Conservation (phyloP, 2,888 invertebrate species). For the Neoascia interrupta region DNA sequence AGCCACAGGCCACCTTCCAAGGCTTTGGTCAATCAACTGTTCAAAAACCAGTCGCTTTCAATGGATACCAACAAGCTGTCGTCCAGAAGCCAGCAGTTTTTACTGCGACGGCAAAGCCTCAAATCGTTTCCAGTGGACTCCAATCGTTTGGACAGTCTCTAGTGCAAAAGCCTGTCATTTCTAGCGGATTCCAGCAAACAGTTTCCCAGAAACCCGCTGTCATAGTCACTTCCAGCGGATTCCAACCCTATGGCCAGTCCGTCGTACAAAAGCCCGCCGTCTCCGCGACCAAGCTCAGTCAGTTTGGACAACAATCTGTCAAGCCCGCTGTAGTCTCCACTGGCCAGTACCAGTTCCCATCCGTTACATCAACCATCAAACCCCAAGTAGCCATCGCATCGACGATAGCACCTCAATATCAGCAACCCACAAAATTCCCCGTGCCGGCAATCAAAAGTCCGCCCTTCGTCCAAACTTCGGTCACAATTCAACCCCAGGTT, state of each 20-base stretch:
- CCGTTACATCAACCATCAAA: neutral
- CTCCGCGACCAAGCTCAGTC: neutral
- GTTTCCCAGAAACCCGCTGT: neutral
- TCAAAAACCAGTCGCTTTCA: slow-evolving; percentile 30
- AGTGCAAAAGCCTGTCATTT: neutral
- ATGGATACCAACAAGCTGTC: neutral
- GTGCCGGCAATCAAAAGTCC: slow-evolving; percentile 15
- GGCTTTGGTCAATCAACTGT: slow-evolving; percentile 4
- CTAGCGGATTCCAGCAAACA: neutral
- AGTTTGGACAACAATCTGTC: neutral
- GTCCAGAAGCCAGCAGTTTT: slow-evolving; percentile 2
- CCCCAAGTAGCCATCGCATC: neutral
- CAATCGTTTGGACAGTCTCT: neutral
- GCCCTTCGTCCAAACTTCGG: too few relatives aligned
- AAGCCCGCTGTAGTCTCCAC: slow-evolving; percentile 2
- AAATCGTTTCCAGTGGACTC: neutral
- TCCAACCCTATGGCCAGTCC: neutral
- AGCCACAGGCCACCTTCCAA: neutral
- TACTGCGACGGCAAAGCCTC: neutral
- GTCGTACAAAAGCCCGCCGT: slow-evolving; percentile 25
- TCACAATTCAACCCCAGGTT: neutral
- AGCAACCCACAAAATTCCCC: too few relatives aligned
- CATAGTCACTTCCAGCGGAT: neutral
- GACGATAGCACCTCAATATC: too few relatives aligned
- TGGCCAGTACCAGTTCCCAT: slow-evolving; percentile 7